phyloP scores from a whole-genome alignment of 2,113 vertebrate species.

The Petaurus breviceps region DNA sequence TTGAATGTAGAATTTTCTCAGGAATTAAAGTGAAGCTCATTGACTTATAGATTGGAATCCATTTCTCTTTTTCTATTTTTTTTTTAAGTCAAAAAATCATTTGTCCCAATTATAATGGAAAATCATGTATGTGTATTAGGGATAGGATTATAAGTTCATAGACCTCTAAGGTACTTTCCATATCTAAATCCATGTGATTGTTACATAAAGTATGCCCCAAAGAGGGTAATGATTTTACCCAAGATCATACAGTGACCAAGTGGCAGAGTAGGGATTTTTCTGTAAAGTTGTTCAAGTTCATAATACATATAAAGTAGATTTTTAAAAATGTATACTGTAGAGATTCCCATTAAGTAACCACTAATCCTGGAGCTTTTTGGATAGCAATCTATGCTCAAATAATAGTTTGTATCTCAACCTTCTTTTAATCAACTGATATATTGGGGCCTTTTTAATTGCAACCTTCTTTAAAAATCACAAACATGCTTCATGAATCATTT shows the following conservation, averaged over 20 bases:
- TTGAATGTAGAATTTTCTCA: not conserved
- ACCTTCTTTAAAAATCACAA: not conserved
- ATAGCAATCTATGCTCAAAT: not conserved
- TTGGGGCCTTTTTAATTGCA: not conserved
- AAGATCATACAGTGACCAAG: not conserved
- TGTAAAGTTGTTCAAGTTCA: not conserved
- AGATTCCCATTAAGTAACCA: not conserved
- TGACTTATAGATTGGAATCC: not conserved
- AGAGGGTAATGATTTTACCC: not conserved
- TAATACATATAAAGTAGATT: not conserved
- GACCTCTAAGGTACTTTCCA: not conserved
- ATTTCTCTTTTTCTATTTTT: not conserved
- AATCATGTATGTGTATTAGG: not conserved
- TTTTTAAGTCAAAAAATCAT: not conserved
- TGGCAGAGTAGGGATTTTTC: not conserved
- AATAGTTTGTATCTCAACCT: not conserved
- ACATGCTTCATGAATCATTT: not conserved
- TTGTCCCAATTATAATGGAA: not conserved
- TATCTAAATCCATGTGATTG: not conserved
- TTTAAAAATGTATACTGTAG: not conserved
- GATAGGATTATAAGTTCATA: not conserved
- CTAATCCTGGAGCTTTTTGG: conserved; percentile 3
- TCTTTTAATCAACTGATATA: not conserved
- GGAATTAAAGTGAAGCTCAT: not conserved
- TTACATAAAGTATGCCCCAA: not conserved